These are phyloP conservation scores for Rhinella marina DNA, from an alignment of 2,797 vertebrate species.

Conservation along the genomic window DNA sequence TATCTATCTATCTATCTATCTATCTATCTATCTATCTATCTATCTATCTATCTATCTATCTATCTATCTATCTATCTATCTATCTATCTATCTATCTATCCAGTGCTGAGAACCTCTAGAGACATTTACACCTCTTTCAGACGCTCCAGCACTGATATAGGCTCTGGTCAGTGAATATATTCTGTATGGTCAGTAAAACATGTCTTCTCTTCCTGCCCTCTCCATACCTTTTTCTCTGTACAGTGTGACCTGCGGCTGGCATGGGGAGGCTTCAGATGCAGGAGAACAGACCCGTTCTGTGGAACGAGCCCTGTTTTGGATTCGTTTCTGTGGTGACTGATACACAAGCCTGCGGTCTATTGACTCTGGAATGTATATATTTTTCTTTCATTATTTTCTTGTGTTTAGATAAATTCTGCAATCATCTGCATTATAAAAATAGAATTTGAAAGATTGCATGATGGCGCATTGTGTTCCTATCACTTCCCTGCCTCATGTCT, in stretches of 20 bases:
- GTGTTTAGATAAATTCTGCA: background rate
- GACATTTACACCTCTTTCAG: background rate
- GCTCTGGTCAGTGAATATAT: background rate
- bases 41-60: too few species aligned
- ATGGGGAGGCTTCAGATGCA: background rate
- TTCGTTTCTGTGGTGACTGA: conserved; percentile 23
- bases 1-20: too few species aligned
- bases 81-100: background rate
- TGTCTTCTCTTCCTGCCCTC: background rate
- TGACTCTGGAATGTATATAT: conserved; percentile 49
- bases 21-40: background rate
- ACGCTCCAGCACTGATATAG: background rate
- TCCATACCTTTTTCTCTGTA: background rate
- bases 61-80: background rate
- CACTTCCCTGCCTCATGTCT: background rate
- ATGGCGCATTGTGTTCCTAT: background rate
- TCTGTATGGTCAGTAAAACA: background rate
- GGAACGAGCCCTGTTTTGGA: conserved; percentile 38
- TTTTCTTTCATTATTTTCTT: conserved; percentile 43
- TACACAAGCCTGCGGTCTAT: conserved; percentile 39
- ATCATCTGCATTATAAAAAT: background rate
- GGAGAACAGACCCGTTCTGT: conserved; percentile 27
- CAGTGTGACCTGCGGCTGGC: background rate
- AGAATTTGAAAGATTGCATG: background rate
- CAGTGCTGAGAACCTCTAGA: too few species aligned